phyloP scores from a whole-genome alignment of 2,113 vertebrate genomes.

The Petaurus breviceps region DNA sequence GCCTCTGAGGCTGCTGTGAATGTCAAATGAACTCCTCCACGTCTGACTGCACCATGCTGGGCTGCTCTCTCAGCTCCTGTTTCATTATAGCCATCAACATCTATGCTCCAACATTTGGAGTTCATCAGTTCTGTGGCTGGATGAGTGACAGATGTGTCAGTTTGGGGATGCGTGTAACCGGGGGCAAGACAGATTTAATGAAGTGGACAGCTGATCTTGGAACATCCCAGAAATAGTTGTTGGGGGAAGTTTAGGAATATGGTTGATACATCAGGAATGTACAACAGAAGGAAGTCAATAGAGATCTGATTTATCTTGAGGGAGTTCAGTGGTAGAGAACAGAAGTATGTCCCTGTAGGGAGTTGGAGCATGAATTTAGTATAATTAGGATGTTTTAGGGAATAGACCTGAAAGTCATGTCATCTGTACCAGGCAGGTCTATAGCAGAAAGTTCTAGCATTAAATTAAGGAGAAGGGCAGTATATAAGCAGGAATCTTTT shows the following conservation, averaged over 20 bases:
- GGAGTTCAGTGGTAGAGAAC: not conserved
- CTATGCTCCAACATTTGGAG: not conserved
- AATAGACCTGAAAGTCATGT: not conserved
- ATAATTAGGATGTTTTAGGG: not conserved
- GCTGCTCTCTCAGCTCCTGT: not conserved
- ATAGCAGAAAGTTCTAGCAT: not conserved
- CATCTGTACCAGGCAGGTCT: not conserved
- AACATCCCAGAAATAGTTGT: not conserved
- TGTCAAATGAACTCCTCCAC: not conserved
- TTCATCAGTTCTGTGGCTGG: not conserved
- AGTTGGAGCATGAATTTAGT: not conserved
- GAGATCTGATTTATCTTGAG: not conserved
- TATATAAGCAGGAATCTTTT: not conserved
- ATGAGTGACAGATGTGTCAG: not conserved
- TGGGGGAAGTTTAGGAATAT: not conserved
- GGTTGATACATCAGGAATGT: not conserved
- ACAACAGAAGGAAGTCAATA: not conserved
- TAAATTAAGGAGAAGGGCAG: not conserved
- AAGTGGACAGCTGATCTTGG: not conserved
- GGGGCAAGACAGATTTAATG: not conserved
- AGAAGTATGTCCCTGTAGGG: not conserved
- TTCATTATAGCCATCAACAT: not conserved
- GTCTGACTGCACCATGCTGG: not conserved
- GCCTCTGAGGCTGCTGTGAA: not conserved
- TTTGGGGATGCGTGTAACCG: not conserved